These are phyloP conservation scores for Apodemia zela DNA, from an alignment of 2,888 invertebrate species.

Conservation along the genomic window DNA sequence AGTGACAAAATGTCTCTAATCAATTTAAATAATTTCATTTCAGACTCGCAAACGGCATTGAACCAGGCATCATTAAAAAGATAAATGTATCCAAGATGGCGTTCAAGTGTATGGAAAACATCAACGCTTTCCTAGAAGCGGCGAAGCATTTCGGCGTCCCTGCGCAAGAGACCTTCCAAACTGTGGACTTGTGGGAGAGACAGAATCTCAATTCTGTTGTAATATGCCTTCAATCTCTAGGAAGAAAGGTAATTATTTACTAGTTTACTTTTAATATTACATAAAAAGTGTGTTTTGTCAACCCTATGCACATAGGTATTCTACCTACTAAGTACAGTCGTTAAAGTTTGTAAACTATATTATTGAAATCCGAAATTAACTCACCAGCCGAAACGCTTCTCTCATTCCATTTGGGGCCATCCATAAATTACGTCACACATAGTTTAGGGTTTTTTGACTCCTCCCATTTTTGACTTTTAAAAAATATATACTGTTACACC, in stretches of 20 bases:
- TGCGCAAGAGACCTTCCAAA: conserved; percentile 97
- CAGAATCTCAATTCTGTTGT: conserved; percentile 98
- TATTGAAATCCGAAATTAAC: no score
- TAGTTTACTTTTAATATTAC: no score
- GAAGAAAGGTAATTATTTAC: conserved; percentile 87
- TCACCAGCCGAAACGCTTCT: no score
- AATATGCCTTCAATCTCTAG: conserved; percentile 95
- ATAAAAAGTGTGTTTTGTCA: no score
- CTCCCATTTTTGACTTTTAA: no score
- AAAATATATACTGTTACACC: no score
- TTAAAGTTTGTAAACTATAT: no score
- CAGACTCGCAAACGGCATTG: conserved; percentile 92
- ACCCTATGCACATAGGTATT: no score
- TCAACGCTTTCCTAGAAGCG: conserved; percentile 93
- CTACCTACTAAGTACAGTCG: no score
- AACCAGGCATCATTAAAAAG: conserved; percentile 93
- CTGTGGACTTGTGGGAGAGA: conserved; percentile 97
- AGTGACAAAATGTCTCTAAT: conserved; percentile 2
- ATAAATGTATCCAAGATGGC: conserved; percentile 94
- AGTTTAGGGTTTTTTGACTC: no score
- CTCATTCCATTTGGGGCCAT: no score
- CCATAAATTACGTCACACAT: no score
- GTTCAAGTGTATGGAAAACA: conserved; percentile 99
- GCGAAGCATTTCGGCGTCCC: conserved; percentile 94
- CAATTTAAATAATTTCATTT: conserved; percentile 37